Base-by-base conservation (phyloP, 2,113 vertebrate genomes). In the Phycodurus eques region DNA sequence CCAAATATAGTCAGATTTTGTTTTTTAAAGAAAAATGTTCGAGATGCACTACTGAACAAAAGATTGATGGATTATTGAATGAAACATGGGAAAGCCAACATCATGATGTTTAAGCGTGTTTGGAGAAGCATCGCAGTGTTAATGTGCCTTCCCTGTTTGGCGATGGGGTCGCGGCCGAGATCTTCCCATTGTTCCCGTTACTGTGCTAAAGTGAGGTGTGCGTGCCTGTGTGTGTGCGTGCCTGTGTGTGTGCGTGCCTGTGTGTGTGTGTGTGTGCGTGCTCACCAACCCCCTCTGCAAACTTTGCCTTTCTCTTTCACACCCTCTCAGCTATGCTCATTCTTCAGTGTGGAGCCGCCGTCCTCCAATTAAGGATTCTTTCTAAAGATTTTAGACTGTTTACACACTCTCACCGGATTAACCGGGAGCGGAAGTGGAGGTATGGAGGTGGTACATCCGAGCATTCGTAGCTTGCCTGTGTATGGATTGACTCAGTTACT, bases 171-270 rank as follows among this genome's bases (percentile, higher is more conserved):
- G 4, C 73, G 87, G 67, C 81, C 63, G 82, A 89, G 88, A 91
- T 92, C 90, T 92, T 78, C 70, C 90, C 85, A 92, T 94, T 93
- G 92, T 94, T 93, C 80, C 77, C 82, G 82, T 76, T 81, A 84
- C 86, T 85, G 87, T 89, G 77, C 73, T 83, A 43, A 5, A 83
- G 74, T 88, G 83, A 84, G 83, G 87, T 89, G 90, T 77, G 77
- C 46, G 27, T 74, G 75, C 13, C 4, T 3, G 47, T 49, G 12
- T 15, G 47, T 49, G 47, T 49, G 12, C 13, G 35, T 39, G 35
- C 5, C 2, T 39, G 35, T 39, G 35, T 49, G 47, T 49, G 47
- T 14, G 47, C 9, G 47, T 14, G 47, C 9, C 0, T 49, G 47
- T 49, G 47, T 49, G 35, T 51, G 49, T 14, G 49, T 35, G 59